Percentiles rank a stretch among this genome's conserved stretches.
Conservation (phyloP, 2,888 invertebrate species). For the Tolmerus cingulatus region DNA sequence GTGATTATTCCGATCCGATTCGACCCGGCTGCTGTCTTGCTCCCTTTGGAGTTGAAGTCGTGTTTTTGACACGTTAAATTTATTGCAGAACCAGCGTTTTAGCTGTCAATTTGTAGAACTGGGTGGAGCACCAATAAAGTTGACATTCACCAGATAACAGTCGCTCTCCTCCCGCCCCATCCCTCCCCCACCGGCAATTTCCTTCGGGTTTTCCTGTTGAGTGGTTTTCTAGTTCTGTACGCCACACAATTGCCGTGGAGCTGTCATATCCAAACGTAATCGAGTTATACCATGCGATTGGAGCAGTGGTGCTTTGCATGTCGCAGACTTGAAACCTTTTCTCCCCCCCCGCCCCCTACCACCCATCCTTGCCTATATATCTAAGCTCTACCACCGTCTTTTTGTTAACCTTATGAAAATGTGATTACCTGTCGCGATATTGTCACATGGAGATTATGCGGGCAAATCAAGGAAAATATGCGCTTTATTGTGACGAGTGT, state of each 20-base stretch:
- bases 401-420: slow-evolving; percentile 3
- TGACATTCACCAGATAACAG: slow-evolving; percentile 38
- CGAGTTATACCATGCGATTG: slow-evolving; percentile 35
- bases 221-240: slow-evolving; percentile 35
- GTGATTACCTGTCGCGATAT: slow-evolving; percentile 30
- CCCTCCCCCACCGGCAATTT: neutral
- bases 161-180: neutral
- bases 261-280: slow-evolving; percentile 38
- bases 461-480: slow-evolving; percentile 12
- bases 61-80: slow-evolving; percentile 37
- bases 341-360: neutral
- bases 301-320: neutral
- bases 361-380: neutral
- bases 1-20: slow-evolving; percentile 23
- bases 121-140: slow-evolving; percentile 45
- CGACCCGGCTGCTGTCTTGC: neutral
- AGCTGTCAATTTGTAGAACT: slow-evolving; percentile 45
- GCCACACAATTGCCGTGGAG: neutral
- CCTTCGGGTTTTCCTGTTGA: slow-evolving; percentile 42
- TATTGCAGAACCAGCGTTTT: slow-evolving; percentile 40
- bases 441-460: slow-evolving; percentile 24
- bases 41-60: slow-evolving; percentile 6
- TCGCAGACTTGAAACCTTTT: neutral
- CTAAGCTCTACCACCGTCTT: neutral
- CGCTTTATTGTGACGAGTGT: neutral